A percentile compares a stretch with the other conserved stretches of the same genome.
phyloP scores from a whole-genome alignment of 2,888 invertebrate species.

The Hemithea aestivaria region DNA sequence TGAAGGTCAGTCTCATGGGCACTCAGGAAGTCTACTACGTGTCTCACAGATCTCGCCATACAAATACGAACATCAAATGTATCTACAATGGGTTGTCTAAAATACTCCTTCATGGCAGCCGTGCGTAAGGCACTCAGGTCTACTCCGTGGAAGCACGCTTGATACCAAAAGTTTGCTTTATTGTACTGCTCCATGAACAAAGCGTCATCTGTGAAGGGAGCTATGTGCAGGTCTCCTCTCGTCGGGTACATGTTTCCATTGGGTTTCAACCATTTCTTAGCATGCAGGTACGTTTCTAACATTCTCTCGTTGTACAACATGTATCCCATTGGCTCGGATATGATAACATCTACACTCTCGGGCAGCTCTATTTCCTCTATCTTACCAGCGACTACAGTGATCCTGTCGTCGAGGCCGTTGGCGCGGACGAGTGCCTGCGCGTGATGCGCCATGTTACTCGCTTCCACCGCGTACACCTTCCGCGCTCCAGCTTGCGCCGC shows the following conservation, averaged over 20 bases:
- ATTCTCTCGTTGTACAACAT: conserved; percentile 99
- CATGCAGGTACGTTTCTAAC: conserved; percentile 99
- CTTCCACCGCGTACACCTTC: conserved; percentile 99
- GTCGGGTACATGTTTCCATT: conserved; percentile 98
- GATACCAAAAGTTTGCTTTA: conserved; percentile 99
- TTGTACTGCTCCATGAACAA: conserved; percentile 98
- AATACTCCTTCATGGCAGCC: conserved; percentile 97
- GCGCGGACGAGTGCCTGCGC: conserved; percentile 93
- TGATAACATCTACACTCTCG: conserved; percentile 97
- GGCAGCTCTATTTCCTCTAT: conserved; percentile 98
- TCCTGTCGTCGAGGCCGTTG: conserved; percentile 92
- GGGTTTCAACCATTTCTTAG: conserved; percentile 97
- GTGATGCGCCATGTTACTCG: conserved; percentile 98
- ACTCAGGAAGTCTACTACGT: conserved; percentile 95
- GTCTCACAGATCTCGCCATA: conserved; percentile 94
- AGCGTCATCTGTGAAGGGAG: conserved; percentile 98
- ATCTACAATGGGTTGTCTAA: conserved; percentile 98
- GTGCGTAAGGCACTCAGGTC: conserved; percentile 95
- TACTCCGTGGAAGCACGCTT: conserved; percentile 98
- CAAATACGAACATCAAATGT: conserved; percentile 99
- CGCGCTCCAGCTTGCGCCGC: conserved; percentile 98
- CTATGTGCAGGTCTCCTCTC: conserved; percentile 97
- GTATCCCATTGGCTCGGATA: conserved; percentile 99
- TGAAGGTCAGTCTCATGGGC: conserved; percentile 97
- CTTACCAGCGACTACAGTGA: conserved; percentile 97